These are phyloP conservation scores for Drosophila vallismaia DNA, from an alignment of 2,888 invertebrate genomes.

Conservation along the genomic window DNA sequence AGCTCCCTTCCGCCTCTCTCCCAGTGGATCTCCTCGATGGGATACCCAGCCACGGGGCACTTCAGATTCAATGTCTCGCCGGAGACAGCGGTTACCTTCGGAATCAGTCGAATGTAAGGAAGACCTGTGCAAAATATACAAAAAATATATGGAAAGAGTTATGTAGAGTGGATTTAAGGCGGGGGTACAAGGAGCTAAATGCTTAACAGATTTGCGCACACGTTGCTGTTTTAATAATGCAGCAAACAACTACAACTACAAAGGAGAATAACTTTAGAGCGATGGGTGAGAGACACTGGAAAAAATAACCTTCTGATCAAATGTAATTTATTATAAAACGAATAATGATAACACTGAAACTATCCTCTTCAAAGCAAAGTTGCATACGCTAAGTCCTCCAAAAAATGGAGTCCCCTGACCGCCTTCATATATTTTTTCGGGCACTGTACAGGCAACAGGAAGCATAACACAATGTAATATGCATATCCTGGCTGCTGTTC, in stretches of 20 bases:
- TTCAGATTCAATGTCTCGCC: constrained; percentile 90
- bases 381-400: not conserved
- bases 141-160: not conserved
- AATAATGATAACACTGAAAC: no score
- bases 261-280: not conserved
- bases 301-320: constrained; percentile 8
- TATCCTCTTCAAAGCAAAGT: no score
- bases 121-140: constrained; percentile 86
- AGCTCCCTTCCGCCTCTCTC: constrained; percentile 89
- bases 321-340: not conserved
- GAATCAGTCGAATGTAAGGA: constrained; percentile 91
- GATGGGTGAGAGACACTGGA: not conserved
- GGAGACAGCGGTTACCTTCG: constrained; percentile 92
- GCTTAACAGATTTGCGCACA: constrained; percentile 69
- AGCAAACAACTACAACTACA: constrained; percentile 50
- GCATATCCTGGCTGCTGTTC: constrained; percentile 58
- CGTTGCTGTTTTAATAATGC: constrained; percentile 72
- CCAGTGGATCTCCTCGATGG: constrained; percentile 92
- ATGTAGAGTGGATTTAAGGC: not conserved
- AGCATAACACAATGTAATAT: constrained; percentile 67
- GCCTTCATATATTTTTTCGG: not conserved
- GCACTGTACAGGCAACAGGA: constrained; percentile 38
- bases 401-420: not conserved
- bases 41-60: constrained; percentile 93
- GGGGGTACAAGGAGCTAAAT: constrained; percentile 30